Conservation (phyloP, 2,888 invertebrate genomes). For the Drosophila heteroneura region DNA sequence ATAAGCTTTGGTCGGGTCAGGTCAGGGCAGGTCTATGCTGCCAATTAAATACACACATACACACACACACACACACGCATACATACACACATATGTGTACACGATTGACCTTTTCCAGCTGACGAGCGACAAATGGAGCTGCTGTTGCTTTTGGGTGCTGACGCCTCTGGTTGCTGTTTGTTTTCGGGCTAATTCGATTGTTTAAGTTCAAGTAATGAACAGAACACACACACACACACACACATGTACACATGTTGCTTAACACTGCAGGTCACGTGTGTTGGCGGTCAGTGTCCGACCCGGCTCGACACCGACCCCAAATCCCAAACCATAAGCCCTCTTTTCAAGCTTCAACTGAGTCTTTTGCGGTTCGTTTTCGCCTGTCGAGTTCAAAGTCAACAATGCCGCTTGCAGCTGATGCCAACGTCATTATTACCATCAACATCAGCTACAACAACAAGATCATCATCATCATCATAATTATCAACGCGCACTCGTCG, state of each 20-base stretch:
- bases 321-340: neutral
- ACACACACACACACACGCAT: neutral
- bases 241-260: conserved; percentile 23
- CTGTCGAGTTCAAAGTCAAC: conserved; percentile 58
- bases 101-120: conserved; percentile 18
- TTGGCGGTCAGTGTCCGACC: conserved; percentile 15
- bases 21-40: neutral
- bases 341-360: conserved; percentile 10
- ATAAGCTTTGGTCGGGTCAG: conserved; percentile 2
- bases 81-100: neutral
- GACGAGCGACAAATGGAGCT: conserved; percentile 5
- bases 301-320: neutral
- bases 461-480: conserved; percentile 11
- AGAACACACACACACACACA: conserved; percentile 15
- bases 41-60: conserved; percentile 13
- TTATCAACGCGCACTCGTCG: conserved; percentile 38
- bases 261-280: conserved; percentile 47
- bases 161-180: conserved; percentile 43
- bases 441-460: conserved; percentile 8
- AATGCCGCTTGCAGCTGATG: conserved; percentile 36
- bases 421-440: conserved; percentile 5
- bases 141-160: conserved; percentile 20
- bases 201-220: conserved; percentile 66
- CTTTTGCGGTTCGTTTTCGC: conserved; percentile 64
- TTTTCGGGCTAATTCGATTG: conserved; percentile 68